Evolutionary conservation across 2,888 invertebrate species (phyloP).

Genomic region (Sphaeridia pumilis): DNA sequence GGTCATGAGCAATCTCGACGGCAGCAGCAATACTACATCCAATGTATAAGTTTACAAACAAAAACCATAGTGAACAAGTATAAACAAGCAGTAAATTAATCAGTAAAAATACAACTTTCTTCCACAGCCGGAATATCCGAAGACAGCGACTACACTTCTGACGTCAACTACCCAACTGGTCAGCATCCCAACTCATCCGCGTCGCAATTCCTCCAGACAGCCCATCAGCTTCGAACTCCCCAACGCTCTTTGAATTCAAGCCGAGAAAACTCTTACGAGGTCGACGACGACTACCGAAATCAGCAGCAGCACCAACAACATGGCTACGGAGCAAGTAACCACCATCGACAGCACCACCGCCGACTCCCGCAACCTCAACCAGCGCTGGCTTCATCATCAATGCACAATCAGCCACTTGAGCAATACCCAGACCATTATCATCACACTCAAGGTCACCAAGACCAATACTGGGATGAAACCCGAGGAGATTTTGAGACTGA

Average conservation of each 20-base stretch:
- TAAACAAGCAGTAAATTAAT: no score
- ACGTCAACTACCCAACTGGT: constrained; percentile 83
- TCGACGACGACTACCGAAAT: constrained; percentile 50
- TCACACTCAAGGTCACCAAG: constrained; percentile 37
- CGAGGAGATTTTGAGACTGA: constrained; percentile 48
- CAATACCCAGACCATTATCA: constrained; percentile 17
- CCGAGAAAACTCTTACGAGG: constrained; percentile 70
- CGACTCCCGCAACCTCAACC: constrained; percentile 24
- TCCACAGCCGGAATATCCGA: constrained; percentile 79
- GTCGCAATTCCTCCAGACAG: constrained; percentile 69
- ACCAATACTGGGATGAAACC: constrained; percentile 40
- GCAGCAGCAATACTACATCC: constrained; percentile 65
- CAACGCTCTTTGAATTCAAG: constrained; percentile 66
- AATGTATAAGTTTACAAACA: constrained; percentile 55
- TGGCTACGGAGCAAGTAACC: no score
- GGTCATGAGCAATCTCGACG: constrained; percentile 64
- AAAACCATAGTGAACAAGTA: no score
- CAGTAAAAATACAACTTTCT: constrained; percentile 28
- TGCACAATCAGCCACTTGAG: constrained; percentile 4
- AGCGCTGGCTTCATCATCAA: constrained; percentile 6
- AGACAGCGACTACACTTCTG: constrained; percentile 93
- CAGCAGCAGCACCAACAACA: no score
- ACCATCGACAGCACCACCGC: constrained; percentile 18
- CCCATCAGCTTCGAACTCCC: constrained; percentile 65
- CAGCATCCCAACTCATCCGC: constrained; percentile 85